A percentile compares a stretch with the other conserved stretches of the same genome.
Evolutionary conservation across 2,888 invertebrate genomes (phyloP).

Genomic region (Sphaeridia pumilis): DNA sequence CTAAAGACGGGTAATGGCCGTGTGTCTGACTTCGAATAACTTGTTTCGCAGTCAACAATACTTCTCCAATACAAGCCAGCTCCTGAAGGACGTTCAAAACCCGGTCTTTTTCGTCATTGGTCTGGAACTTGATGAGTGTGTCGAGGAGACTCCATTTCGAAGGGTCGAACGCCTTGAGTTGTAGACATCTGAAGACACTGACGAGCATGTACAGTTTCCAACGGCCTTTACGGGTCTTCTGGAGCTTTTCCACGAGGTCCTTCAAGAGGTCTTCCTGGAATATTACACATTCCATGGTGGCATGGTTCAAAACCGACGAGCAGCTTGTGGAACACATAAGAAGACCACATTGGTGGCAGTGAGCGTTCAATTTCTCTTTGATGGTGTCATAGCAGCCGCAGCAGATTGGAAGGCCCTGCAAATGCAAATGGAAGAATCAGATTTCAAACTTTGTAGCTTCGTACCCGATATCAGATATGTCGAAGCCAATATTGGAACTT

Average conservation of each 20-base stretch:
- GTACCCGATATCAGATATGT: neutral
- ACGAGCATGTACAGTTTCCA: constrained; percentile 4
- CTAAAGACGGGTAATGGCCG: neutral
- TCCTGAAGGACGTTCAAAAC: neutral
- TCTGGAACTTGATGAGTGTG: neutral
- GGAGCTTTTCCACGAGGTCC: neutral
- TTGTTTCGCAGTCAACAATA: constrained; percentile 6
- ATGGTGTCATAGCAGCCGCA: constrained; percentile 2
- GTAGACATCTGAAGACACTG: constrained; percentile 1
- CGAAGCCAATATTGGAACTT: neutral
- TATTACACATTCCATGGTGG: neutral
- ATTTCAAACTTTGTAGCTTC: neutral
- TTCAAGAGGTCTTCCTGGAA: neutral
- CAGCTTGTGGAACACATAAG: neutral
- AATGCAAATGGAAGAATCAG: neutral
- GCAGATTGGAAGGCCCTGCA: constrained; percentile 1
- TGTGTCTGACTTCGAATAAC: neutral
- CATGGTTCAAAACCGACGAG: neutral
- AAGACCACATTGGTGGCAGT: neutral
- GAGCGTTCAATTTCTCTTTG: neutral
- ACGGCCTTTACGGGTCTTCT: neutral
- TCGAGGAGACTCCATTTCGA: constrained; percentile 6
- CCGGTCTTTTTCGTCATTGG: neutral
- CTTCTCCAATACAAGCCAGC: constrained; percentile 1
- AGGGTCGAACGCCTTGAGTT: neutral